Conservation (phyloP, 2,888 invertebrate genomes). For the Eurois occulta region DNA sequence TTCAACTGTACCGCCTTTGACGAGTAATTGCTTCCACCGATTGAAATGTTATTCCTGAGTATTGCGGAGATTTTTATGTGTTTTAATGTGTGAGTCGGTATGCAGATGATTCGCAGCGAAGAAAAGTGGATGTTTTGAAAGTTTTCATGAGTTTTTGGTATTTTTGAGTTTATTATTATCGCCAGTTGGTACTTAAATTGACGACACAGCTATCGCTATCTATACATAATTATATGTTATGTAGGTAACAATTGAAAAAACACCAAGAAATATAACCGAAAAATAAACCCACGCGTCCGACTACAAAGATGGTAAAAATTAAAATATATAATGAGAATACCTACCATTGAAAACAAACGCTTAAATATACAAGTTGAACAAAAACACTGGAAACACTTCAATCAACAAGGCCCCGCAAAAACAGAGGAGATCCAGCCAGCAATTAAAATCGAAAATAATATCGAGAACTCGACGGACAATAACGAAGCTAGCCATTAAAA, state of each 20-base stretch:
- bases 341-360: slow-evolving; percentile 54
- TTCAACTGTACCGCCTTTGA: slow-evolving; percentile 89
- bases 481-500: slow-evolving; percentile 90
- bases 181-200: not conserved
- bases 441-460: slow-evolving; percentile 88
- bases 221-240: not conserved
- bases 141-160: not conserved
- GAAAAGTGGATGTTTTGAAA: not conserved
- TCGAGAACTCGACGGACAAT: slow-evolving; percentile 84
- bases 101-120: slow-evolving; percentile 10
- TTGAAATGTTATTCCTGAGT: slow-evolving; percentile 83
- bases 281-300: slow-evolving; percentile 7
- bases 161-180: not conserved
- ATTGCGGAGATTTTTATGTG: slow-evolving; percentile 55
- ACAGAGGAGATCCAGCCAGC: slow-evolving; percentile 76
- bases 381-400: slow-evolving; percentile 74
- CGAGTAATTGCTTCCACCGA: slow-evolving; percentile 89
- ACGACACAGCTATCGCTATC: not conserved
- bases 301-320: slow-evolving; percentile 42
- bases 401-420: slow-evolving; percentile 75
- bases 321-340: slow-evolving; percentile 55
- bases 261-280: not conserved
- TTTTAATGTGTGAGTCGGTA: slow-evolving; percentile 49
- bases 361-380: slow-evolving; percentile 71
- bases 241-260: not conserved